Evolutionary conservation across 1,140 invertebrate species (phyloP).

Genomic region (Halictus rubicundus): DNA sequence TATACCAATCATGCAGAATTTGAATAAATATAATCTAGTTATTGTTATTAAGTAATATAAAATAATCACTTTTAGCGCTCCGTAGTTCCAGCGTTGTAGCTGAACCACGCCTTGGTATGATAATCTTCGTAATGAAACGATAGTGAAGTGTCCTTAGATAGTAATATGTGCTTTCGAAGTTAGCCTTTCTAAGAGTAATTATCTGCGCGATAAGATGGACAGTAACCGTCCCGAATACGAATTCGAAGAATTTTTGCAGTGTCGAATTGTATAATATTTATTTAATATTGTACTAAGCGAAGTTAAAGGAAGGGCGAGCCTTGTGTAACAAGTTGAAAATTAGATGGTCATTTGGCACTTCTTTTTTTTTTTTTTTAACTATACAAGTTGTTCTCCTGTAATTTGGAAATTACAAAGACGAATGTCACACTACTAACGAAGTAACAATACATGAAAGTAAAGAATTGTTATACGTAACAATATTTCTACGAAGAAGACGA

Average conservation of each 20-base stretch:
- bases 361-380: too few relatives aligned
- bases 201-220: neutral
- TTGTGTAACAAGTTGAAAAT: too few relatives aligned
- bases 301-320: too few relatives aligned
- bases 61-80: too few relatives aligned
- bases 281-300: neutral
- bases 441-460: neutral
- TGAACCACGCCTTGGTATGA: neutral
- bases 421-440: too few relatives aligned
- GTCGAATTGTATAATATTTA: neutral
- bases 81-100: too few relatives aligned
- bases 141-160: slow-evolving; percentile 77
- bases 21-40: too few relatives aligned
- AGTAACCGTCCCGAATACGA: slow-evolving; percentile 15
- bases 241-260: neutral
- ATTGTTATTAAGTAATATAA: too few relatives aligned
- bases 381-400: too few relatives aligned
- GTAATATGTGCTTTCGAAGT: slow-evolving; percentile 71
- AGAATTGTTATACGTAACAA: neutral
- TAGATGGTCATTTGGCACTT: too few relatives aligned
- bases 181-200: slow-evolving; percentile 58
- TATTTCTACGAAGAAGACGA: neutral
- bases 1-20: too few relatives aligned
- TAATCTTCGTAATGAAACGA: slow-evolving; percentile 34
- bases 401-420: too few relatives aligned